phyloP scores from a whole-genome alignment of 2,797 vertebrate genomes.

The Ceyx erithaca region DNA sequence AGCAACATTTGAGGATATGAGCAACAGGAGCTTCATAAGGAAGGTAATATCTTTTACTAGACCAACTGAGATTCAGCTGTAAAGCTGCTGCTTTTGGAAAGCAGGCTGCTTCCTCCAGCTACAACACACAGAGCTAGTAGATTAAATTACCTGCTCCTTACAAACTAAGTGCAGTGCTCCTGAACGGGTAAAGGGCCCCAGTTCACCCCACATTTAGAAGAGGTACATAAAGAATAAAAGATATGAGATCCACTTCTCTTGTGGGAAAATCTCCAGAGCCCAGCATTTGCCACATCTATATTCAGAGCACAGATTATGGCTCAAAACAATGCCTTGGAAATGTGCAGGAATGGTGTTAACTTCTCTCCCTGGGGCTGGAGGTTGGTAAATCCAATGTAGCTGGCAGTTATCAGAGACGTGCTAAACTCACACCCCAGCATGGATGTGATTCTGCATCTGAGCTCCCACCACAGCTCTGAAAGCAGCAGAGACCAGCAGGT shows the following conservation, averaged over 20 bases:
- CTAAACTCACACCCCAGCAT: background rate
- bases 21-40: background rate
- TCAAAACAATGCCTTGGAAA: background rate
- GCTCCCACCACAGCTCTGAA: background rate
- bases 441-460: background rate
- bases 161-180: background rate
- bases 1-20: background rate
- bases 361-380: background rate
- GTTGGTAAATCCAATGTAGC: background rate
- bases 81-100: slow-evolving; percentile 24
- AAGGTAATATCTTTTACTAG: background rate
- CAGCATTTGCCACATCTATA: background rate
- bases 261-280: background rate
- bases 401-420: fast-evolving
- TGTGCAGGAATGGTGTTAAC: fast-evolving
- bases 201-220: background rate
- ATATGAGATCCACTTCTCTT: background rate
- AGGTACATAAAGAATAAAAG: background rate
- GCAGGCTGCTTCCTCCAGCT: background rate
- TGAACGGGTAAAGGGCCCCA: background rate
- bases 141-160: background rate
- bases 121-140: background rate
- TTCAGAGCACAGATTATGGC: background rate
- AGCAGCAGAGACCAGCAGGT: background rate
- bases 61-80: background rate